Evolutionary conservation across 2,113 vertebrate genomes (phyloP), one percentile per base, ranked within the genome.

Genomic region (Oncorhynchus nerka): DNA sequence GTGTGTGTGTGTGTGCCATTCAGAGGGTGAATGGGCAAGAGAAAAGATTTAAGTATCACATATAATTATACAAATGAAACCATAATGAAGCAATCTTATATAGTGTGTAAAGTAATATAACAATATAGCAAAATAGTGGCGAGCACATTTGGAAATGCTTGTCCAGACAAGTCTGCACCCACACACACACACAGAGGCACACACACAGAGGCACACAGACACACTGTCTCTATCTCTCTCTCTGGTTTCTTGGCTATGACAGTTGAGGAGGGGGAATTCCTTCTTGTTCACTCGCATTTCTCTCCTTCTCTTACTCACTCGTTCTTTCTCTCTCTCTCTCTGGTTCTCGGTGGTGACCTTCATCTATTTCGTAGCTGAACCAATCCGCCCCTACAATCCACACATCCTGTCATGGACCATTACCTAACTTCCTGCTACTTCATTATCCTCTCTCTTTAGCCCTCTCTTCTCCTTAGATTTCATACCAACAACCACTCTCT

Each of bases 251-350:
- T 91, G 89, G 89, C 88, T 78, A 30, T 84, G 88, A 83, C 87
- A 83, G 87, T 79, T 82, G 86, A 92, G 93, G 93, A 85, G 90
- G 93, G 93, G 93, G 91, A 94, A 94, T 94, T 94, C 93, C 93
- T 94, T 84, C 84, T 90, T 45, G 39, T 45, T 86, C 70, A 74
- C 89, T 92, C 71, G 78, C 87, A 91, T 89, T 80, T 87, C 85
- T 91, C 84, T 90, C 86, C 84, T 87, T 91, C 86, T 86, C 84
- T 45, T 45, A 86, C 80, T 82, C 82, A 73, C 83, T 82, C 70
- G 71, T 71, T 79, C 68, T 51, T 51, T 74, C 72, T 57, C 55
- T 48, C n/a, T 61, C 73, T 61, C 73, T 79, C 68, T 11, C 69
- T 64, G 61, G 24, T 61, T 66, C 64, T 39, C 55, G 28, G 74